A percentile compares a stretch with the other conserved stretches of the same genome.
Conservation (phyloP, 1,140 invertebrate genomes). For the Littorina saxatilis region DNA sequence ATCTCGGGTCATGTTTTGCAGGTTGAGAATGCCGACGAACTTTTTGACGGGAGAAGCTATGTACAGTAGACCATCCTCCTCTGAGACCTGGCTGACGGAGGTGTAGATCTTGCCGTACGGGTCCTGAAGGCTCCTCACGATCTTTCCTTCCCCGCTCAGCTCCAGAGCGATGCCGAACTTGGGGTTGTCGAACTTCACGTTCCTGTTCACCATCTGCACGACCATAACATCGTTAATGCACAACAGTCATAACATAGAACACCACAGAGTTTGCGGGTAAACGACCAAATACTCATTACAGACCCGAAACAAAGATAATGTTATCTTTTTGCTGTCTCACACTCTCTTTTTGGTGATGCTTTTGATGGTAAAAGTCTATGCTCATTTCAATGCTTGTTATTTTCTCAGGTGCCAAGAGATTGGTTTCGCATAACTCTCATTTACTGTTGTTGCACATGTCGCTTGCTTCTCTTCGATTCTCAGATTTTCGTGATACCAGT, state of each 20-base stretch:
- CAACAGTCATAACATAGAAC: neutral
- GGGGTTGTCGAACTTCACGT: slow-evolving; percentile 81
- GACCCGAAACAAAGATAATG: no score
- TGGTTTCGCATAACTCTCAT: no score
- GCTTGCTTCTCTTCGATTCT: no score
- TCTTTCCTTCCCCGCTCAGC: slow-evolving; percentile 52
- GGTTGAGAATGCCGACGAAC: slow-evolving; percentile 47
- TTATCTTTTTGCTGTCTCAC: no score
- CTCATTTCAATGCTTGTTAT: no score
- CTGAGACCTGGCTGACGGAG: slow-evolving; percentile 71
- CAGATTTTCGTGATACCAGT: neutral
- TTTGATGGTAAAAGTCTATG: no score
- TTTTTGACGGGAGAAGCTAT: slow-evolving; percentile 77
- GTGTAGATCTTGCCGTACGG: slow-evolving; percentile 52
- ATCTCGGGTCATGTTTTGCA: neutral
- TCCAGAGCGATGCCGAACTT: slow-evolving; percentile 76
- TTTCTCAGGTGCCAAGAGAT: no score
- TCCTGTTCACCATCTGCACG: slow-evolving; percentile 77
- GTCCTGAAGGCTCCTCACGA: slow-evolving; percentile 40
- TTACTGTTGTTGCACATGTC: no score
- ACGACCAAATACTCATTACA: neutral
- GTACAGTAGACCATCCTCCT: slow-evolving; percentile 77
- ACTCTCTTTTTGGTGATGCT: no score
- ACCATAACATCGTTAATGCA: no score
- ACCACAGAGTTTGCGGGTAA: neutral